phyloP scores from a whole-genome alignment of 2,888 invertebrate species.

The Drosophila lutescens region DNA sequence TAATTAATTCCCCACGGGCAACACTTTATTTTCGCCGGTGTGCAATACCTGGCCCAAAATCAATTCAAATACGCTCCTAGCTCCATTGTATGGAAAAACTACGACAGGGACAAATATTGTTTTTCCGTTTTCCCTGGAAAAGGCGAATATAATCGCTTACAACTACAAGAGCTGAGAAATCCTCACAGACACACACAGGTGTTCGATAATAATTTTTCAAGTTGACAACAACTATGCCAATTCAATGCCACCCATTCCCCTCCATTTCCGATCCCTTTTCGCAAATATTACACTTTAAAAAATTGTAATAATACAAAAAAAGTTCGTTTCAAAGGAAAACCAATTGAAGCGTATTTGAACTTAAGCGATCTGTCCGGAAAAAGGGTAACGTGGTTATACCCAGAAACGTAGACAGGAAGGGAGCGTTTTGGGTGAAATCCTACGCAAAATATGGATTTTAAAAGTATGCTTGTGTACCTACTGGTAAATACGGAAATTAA shows the following conservation, averaged over 20 bases:
- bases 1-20: conserved; percentile 78
- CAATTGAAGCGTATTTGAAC: too few relatives aligned
- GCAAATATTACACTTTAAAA: conserved; percentile 4
- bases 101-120: conserved; percentile 40
- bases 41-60: conserved; percentile 36
- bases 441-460: too few relatives aligned
- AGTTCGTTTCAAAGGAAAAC: too few relatives aligned
- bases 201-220: conserved; percentile 76
- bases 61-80: conserved; percentile 60
- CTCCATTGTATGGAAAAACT: conserved; percentile 41
- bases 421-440: too few relatives aligned
- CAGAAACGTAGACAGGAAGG: too few relatives aligned
- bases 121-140: conserved; percentile 46
- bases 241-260: conserved; percentile 26
- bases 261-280: conserved; percentile 6
- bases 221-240: conserved; percentile 60
- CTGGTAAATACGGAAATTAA: too few relatives aligned
- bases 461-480: too few relatives aligned
- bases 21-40: conserved; percentile 59
- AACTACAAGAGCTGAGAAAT: conserved; percentile 21
- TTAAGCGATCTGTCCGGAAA: too few relatives aligned
- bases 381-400: too few relatives aligned
- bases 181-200: conserved; percentile 60
- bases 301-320: too few relatives aligned
- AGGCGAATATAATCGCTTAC: conserved; percentile 24